Conservation (phyloP, 2,113 vertebrate species). For the Haliaeetus leucogaster region DNA sequence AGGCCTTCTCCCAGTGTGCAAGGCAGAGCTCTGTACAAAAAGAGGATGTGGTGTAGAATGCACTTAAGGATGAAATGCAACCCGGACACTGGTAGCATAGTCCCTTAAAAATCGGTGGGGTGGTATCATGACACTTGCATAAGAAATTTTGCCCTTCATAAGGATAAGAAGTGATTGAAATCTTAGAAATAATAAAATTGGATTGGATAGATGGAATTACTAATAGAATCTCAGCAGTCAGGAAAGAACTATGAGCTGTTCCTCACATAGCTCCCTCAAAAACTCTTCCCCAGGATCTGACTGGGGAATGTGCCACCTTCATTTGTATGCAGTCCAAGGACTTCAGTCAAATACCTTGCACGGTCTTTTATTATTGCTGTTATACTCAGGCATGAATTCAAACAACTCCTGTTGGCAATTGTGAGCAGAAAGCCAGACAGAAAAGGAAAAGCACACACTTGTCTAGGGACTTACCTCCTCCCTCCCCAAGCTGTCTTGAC, state of each 20-base stretch:
- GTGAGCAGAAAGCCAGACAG: background rate
- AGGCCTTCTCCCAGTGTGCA: background rate
- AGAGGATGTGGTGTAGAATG: background rate
- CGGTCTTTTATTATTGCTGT: background rate
- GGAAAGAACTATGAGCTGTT: background rate
- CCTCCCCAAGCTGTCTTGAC: background rate
- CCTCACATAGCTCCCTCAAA: background rate
- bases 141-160: background rate
- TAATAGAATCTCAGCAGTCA: background rate
- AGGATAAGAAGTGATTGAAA: background rate
- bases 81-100: rapidly evolving
- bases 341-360: background rate
- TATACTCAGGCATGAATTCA: background rate
- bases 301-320: background rate
- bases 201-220: background rate
- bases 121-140: background rate
- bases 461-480: background rate
- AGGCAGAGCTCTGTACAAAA: background rate
- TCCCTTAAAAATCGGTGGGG: background rate
- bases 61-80: background rate
- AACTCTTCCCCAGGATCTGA: background rate
- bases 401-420: background rate
- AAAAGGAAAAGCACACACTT: background rate
- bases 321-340: background rate
- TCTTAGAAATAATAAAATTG: background rate